Evolutionary conservation across 2,113 vertebrate species (phyloP).

Genomic region (Terrapene triunguis): DNA sequence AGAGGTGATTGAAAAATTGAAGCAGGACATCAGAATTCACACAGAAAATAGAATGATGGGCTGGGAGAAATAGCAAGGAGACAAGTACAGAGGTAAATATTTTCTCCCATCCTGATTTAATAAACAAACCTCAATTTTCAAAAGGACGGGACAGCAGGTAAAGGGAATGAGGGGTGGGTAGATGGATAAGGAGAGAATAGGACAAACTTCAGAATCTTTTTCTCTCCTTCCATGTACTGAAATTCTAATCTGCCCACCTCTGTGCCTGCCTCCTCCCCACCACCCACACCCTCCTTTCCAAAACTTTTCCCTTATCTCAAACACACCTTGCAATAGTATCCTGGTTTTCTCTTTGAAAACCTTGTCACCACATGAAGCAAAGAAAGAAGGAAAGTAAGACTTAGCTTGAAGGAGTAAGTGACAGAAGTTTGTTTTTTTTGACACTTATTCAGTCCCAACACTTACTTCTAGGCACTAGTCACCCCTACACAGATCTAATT

Average conservation of each 20-base stretch:
- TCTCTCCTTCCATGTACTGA: not conserved
- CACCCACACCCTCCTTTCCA: not conserved
- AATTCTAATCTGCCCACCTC: not conserved
- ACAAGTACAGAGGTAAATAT: not conserved
- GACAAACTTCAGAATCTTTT: not conserved
- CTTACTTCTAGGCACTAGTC: not conserved
- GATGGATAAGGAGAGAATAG: not conserved
- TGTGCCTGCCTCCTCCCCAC: not conserved
- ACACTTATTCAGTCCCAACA: not conserved
- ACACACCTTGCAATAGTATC: not conserved
- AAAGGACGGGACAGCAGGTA: not conserved
- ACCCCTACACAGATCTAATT: not conserved
- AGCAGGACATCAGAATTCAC: not conserved
- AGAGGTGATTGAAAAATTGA: not conserved
- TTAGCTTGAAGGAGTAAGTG: not conserved
- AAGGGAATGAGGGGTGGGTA: not conserved
- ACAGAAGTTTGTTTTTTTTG: not conserved
- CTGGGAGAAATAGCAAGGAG: not conserved
- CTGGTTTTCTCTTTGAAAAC: not conserved
- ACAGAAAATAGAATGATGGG: not conserved
- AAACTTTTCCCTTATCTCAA: not conserved
- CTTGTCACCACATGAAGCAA: not conserved
- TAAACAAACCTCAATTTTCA: not conserved
- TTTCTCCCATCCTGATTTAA: not conserved
- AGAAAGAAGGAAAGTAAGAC: not conserved